Evolutionary conservation across 1,140 invertebrate species (phyloP).

Genomic region (Lepidotrigona ventralis): DNA sequence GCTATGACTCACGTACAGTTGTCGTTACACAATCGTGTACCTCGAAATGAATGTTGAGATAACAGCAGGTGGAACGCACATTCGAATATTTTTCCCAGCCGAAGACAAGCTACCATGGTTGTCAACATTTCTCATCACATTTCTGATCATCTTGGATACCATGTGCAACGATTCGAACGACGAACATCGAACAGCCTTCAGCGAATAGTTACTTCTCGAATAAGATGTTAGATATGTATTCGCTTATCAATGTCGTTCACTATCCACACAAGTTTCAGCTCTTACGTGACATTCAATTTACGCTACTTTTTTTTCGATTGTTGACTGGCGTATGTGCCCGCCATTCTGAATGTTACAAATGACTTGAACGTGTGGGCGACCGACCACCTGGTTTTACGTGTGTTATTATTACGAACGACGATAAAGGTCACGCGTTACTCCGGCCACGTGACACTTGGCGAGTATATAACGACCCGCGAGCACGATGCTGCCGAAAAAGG

Average conservation of each 20-base stretch:
- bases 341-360: conserved; percentile 10
- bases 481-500: conserved; percentile 80
- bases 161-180: background rate
- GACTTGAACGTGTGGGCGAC: background rate
- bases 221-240: conserved; percentile 1
- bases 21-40: background rate
- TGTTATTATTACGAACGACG: conserved; percentile 13
- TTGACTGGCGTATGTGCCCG: background rate
- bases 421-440: conserved; percentile 23
- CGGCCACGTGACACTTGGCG: conserved; percentile 15
- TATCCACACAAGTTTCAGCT: background rate
- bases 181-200: background rate
- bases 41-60: background rate
- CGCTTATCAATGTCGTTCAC: background rate
- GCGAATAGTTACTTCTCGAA: background rate
- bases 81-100: background rate
- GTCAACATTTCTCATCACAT: background rate
- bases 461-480: background rate
- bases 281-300: background rate
- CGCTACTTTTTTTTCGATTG: background rate
- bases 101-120: background rate
- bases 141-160: too few relatives aligned
- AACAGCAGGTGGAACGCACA: background rate
- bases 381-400: conserved; percentile 14
- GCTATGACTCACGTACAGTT: conserved; percentile 11